phyloP scores from a whole-genome alignment of 1,140 invertebrate genomes.

The Triops longicaudatus region DNA sequence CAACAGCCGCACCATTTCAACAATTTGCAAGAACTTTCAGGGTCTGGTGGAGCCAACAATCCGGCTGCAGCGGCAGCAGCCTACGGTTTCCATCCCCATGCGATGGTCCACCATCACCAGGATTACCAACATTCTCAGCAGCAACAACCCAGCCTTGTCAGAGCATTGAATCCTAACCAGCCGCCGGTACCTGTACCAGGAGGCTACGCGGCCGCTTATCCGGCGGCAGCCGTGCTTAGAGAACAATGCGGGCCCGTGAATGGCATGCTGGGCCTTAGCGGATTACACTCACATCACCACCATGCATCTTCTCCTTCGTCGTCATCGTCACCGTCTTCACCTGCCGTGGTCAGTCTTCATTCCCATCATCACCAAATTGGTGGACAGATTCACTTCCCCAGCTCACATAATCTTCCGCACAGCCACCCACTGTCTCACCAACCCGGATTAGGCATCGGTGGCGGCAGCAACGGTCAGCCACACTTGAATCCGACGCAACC shows the following conservation, averaged over 20 bases:
- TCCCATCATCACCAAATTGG: constrained; percentile 23
- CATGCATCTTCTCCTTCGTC: not conserved
- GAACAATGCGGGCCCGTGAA: constrained; percentile 32
- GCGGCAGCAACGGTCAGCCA: constrained; percentile 34
- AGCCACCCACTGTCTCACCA: constrained; percentile 23
- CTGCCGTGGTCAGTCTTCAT: constrained; percentile 1
- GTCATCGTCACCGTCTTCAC: not conserved
- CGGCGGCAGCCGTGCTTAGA: constrained; percentile 29
- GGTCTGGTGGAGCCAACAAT: constrained; percentile 13
- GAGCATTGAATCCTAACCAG: constrained; percentile 31
- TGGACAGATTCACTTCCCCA: constrained; percentile 1
- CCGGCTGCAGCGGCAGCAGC: constrained; percentile 25
- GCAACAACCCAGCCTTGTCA: constrained; percentile 31
- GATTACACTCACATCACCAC: constrained; percentile 20
- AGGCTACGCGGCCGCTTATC: not conserved
- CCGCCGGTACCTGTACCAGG: not conserved
- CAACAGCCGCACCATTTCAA: constrained; percentile 23
- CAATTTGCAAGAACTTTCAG: constrained; percentile 8
- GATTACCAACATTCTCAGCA: constrained; percentile 37
- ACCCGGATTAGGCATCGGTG: constrained; percentile 33
- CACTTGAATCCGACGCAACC: constrained; percentile 31
- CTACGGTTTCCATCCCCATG: constrained; percentile 29
- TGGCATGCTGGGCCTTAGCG: constrained; percentile 33
- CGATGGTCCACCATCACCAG: constrained; percentile 16
- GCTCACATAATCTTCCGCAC: constrained; percentile 18